Evolutionary conservation across 53 echinoderm and acorn worm species (phyloP), one percentile per base, ranked within the genome.

Genomic region (Zoroaster sp.): DNA sequence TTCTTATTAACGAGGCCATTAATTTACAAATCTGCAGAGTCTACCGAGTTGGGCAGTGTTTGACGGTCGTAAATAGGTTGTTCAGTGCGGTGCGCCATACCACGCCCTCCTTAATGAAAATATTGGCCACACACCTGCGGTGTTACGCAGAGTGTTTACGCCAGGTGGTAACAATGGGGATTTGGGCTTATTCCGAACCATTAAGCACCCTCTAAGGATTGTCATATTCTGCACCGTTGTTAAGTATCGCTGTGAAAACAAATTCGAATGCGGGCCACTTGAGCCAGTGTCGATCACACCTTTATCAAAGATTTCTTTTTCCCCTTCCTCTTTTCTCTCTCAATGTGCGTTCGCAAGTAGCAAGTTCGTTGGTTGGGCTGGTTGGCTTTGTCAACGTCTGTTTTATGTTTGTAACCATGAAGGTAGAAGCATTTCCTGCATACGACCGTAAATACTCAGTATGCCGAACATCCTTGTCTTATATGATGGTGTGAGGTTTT

Each of bases 121-220:
- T 30, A 54, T 66, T 66, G 68, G 66, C 81, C 66, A 21, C 81
- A 67, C 81, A 81, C 81, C 81, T 81, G 81, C 17, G 81, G 21
- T 66, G 12, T 42, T 28, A 54, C 23, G 14, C 66, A 40, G 81
- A 68, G 81, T 81, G 81, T 81, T 81, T 81, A 67, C 66, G 81
- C 66, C 66, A 67, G 41, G 6, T 33, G 42, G 67, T 38, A 42
- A 81, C 54, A 81, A 81, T 66, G 54, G 40, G 40, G 81, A 81
- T 81, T 81, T 40, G 67, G 67, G 67, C 81, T 66, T 81, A 81
- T 81, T 66, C 81, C 67, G 13, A 81, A 81, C 81, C 81, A 81
- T 81, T 81, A 81, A 81, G 81, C 81, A 67, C 81, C 81, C 66
- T 81, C 81, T 65, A 81, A 81, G 66, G 25, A 65, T 66, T 32